Evolutionary conservation across 2,888 invertebrate species (phyloP), one percentile per base, ranked within the genome.

Genomic region (Limnephilus auricula): DNA sequence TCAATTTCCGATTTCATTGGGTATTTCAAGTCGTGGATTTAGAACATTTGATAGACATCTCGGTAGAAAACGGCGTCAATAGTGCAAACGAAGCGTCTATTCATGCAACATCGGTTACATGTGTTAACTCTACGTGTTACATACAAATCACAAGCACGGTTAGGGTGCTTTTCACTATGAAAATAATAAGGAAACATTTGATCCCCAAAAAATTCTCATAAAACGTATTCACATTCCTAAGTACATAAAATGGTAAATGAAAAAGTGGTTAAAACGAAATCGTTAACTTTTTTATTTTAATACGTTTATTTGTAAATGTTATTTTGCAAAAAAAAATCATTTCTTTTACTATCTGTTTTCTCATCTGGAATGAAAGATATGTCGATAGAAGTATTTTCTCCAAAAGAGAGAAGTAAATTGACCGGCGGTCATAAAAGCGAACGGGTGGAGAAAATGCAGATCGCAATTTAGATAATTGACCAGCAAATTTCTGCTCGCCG

Each of bases 401-500:
- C 65, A 79, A 34, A 80, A 89, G 78, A 89, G 78, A 34, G 78
- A 90, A 90, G 84, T 45, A 92, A 90, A 96, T 96, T 95, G 96
- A 95, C 95, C 96, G 95, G 95, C 95, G 95, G 95, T 96, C 96
- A 96, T 95, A 96, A 96, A 96, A 95, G 94, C 95, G 95, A 96
- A 96, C 95, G 95, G 96, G 96, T 95, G 95, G 95, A 92, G 89
- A 95, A 93, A 96, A 96, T 95, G 95, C 95, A 96, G 96, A 96
- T 96, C 95, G 95, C 96, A 95, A 96, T 96, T 96, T 96, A 96
- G 96, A 96, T 96, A 96, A 96, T 96, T 96, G 96, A 92, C 92
- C 95, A 95, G 94, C 95, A 90, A 91, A 89, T 92, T 90, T 90
- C 92, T 91, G 89, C 30, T 78, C 82, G 89, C 82, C 85, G 82